Evolutionary conservation across 2,888 invertebrate species (phyloP).

Genomic region (Spilarctia lutea): DNA sequence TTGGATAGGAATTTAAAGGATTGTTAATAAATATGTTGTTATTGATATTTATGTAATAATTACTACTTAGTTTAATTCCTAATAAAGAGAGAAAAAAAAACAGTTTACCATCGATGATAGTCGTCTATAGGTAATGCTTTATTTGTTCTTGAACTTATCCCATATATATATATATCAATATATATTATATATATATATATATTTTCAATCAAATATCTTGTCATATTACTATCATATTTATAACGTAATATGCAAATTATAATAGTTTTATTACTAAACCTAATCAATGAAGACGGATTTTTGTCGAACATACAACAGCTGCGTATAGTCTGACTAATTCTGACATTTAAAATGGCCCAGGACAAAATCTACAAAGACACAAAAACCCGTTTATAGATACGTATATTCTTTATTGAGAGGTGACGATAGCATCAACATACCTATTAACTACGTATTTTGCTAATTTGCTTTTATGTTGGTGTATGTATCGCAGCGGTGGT

Average conservation of each 20-base stretch:
- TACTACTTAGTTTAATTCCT: background rate
- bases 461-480: slow-evolving; percentile 50
- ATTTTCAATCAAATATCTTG: background rate
- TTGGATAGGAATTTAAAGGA: background rate
- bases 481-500: slow-evolving; percentile 57
- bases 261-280: background rate
- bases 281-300: background rate
- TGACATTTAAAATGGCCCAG: background rate
- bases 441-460: slow-evolving; percentile 44
- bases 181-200: too few relatives aligned
- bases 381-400: slow-evolving; percentile 28
- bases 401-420: slow-evolving; percentile 39
- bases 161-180: background rate
- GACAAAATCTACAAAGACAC: background rate
- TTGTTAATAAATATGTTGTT: background rate
- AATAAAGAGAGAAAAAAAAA: background rate
- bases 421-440: slow-evolving; percentile 15
- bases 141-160: background rate
- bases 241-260: background rate
- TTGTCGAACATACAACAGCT: background rate
- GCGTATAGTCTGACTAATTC: background rate
- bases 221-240: background rate
- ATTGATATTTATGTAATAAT: background rate
- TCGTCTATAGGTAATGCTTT: background rate
- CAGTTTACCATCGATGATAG: too few relatives aligned